Evolutionary conservation across 2,888 invertebrate species (phyloP).

Genomic region (Cylindroiulus punctatus): DNA sequence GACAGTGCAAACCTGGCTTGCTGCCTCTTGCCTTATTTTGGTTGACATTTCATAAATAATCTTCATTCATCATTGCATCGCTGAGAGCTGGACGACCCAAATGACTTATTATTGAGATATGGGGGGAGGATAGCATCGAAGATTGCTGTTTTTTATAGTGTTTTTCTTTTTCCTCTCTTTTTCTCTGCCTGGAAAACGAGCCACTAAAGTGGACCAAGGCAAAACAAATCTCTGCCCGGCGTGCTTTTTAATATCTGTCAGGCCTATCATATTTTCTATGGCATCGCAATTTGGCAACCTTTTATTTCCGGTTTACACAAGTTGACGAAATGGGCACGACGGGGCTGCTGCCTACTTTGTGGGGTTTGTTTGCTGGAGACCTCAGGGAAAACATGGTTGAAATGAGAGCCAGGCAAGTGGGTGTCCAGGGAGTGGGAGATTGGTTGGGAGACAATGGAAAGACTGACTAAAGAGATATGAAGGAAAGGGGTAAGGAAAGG

Average conservation of each 20-base stretch:
- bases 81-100: constrained; percentile 6
- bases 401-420: no score
- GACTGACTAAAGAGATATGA: no score
- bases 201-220: background rate
- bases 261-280: background rate
- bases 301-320: background rate
- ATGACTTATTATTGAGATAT: constrained; percentile 23
- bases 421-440: no score
- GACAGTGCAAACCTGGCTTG: background rate
- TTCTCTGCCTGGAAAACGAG: background rate
- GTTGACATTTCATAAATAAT: constrained; percentile 34
- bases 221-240: background rate
- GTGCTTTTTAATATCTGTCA: constrained; percentile 23
- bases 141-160: constrained; percentile 11
- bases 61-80: constrained; percentile 5
- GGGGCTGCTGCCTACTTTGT: background rate
- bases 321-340: background rate
- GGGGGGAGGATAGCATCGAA: background rate
- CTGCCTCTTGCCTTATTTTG: constrained; percentile 23
- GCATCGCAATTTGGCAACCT: background rate
- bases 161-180: background rate
- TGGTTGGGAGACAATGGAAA: no score
- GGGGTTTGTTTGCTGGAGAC: background rate
- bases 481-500: no score
- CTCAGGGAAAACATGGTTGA: background rate